phyloP scores from a whole-genome alignment of 2,797 vertebrate genomes.

The Falco naumanni region DNA sequence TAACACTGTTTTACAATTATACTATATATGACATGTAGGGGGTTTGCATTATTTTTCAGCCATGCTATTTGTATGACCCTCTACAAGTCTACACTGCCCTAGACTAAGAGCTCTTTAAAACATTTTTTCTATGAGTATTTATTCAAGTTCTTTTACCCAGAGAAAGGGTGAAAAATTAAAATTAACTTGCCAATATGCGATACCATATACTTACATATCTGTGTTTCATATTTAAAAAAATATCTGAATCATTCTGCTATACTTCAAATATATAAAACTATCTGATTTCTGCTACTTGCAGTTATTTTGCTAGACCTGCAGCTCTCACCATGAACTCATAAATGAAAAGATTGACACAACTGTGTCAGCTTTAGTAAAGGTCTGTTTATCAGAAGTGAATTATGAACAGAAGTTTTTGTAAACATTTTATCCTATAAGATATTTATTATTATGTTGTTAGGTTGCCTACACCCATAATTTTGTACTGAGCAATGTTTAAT shows the following conservation, averaged over 20 bases:
- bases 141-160: not conserved
- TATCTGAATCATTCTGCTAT: not conserved
- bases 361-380: not conserved
- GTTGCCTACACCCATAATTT: not conserved
- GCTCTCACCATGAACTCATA: not conserved
- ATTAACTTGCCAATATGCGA: not conserved
- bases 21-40: not conserved
- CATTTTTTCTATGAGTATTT: not conserved
- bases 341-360: not conserved
- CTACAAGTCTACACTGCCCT: not conserved
- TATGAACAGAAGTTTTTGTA: slow-evolving; percentile 17
- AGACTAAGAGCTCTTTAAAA: not conserved
- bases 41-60: not conserved
- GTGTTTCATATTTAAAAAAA: not conserved
- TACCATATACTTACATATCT: not conserved
- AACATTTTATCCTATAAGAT: not conserved
- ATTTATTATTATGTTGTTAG: not conserved
- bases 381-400: not conserved
- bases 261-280: not conserved
- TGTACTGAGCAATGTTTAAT: not conserved
- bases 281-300: not conserved
- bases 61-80: not conserved
- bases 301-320: not conserved
- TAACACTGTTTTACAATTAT: not conserved
- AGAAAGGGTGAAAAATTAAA: not conserved